Percentiles rank a stretch among this genome's conserved stretches.
These are phyloP conservation scores for Apis laboriosa DNA, from an alignment of 1,140 invertebrate genomes.

Conservation along the genomic window DNA sequence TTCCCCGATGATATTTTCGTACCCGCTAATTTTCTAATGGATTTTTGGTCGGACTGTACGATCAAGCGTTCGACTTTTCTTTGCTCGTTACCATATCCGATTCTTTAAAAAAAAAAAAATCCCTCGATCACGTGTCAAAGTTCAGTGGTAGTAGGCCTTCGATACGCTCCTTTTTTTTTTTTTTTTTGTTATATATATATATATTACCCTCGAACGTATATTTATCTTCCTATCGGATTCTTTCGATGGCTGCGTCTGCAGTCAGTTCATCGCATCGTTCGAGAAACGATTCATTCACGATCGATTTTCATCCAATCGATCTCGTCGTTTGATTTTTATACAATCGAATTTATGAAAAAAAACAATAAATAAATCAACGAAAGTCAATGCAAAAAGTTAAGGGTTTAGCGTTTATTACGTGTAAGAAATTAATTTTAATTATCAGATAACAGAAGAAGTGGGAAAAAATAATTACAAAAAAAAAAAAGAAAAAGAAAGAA, in stretches of 20 bases:
- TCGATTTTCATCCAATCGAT: background rate
- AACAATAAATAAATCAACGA: background rate
- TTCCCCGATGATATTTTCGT: background rate
- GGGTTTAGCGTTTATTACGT: background rate
- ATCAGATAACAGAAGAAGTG: background rate
- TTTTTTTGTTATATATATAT: too few species aligned
- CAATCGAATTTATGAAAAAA: background rate
- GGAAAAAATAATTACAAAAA: background rate
- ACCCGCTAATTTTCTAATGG: conserved; percentile 10
- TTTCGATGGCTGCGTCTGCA: conserved; percentile 42
- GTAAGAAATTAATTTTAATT: background rate
- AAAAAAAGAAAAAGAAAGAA: background rate
- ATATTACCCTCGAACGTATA: background rate
- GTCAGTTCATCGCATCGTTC: conserved; percentile 19
- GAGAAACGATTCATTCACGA: background rate
- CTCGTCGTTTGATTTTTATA: background rate
- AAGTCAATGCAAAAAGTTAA: too few species aligned
- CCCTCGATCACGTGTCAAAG: too few species aligned
- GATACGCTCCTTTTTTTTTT: background rate
- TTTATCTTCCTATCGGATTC: background rate
- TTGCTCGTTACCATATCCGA: background rate
- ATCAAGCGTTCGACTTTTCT: conserved; percentile 20
- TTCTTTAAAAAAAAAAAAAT: too few species aligned
- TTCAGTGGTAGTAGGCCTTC: conserved; percentile 12
- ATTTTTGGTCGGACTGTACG: conserved; percentile 28